Evolutionary conservation across 2,797 vertebrate genomes (phyloP).

Genomic region (Cottoperca gobio): DNA sequence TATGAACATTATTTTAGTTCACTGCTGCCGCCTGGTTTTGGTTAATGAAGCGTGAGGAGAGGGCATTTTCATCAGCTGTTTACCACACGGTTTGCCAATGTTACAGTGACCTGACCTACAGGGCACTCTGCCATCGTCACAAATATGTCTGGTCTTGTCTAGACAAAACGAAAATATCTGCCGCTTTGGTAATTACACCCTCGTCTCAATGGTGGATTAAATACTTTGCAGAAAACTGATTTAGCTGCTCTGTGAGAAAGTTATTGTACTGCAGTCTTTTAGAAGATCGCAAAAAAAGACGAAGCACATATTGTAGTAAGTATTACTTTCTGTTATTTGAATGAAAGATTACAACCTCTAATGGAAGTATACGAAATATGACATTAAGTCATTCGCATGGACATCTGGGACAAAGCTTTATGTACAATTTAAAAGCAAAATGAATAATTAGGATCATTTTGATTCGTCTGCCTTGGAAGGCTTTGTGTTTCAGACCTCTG

Average conservation of each 20-base stretch:
- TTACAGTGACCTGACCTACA: slow-evolving; percentile 59
- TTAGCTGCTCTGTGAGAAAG: slow-evolving; percentile 47
- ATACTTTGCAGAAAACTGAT: slow-evolving; percentile 52
- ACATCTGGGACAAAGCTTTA: background rate
- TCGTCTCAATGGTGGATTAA: slow-evolving; percentile 61
- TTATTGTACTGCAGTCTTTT: slow-evolving; percentile 8
- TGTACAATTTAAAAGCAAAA: background rate
- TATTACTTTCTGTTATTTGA: background rate
- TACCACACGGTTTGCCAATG: slow-evolving; percentile 37
- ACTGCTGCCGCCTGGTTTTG: background rate
- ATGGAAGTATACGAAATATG: background rate
- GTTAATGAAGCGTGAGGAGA: background rate
- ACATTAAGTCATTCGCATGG: background rate
- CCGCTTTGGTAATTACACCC: slow-evolving; percentile 76
- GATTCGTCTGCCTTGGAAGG: background rate
- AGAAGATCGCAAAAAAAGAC: background rate
- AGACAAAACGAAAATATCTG: slow-evolving; percentile 80
- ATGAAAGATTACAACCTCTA: background rate
- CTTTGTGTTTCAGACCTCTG: slow-evolving; percentile 52
- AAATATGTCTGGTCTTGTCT: slow-evolving; percentile 72
- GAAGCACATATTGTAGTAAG: rapidly evolving
- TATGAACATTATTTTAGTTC: background rate
- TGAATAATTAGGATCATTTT: background rate
- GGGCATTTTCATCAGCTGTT: slow-evolving; percentile 41
- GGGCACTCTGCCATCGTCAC: slow-evolving; percentile 53